phyloP scores from a whole-genome alignment of 37 sponge, comb jelly and placozoan genomes.

The Hormiphora californensis region DNA sequence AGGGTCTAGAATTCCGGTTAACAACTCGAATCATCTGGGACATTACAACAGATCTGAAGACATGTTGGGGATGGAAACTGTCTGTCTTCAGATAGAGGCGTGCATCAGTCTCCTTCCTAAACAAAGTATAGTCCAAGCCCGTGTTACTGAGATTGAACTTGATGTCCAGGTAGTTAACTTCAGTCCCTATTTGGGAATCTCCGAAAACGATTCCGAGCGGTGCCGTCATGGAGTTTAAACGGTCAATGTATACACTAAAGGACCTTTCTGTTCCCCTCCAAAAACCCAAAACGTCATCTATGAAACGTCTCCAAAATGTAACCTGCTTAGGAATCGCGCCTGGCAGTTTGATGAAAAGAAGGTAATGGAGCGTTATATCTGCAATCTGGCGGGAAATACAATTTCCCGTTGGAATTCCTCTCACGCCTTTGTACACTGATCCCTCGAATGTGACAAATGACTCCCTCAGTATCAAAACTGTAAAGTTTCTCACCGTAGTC shows the following conservation, averaged over 20 bases:
- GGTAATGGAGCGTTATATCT: background rate
- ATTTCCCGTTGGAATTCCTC: background rate
- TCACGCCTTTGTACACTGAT: background rate
- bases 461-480: background rate
- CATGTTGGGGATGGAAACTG: slow-evolving; percentile 2
- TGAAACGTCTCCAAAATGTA: background rate
- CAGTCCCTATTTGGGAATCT: background rate
- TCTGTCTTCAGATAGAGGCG: background rate
- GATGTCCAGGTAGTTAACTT: background rate
- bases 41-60: background rate
- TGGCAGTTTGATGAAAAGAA: no score
- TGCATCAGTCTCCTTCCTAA: background rate
- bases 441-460: background rate
- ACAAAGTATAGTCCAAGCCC: slow-evolving; percentile 8
- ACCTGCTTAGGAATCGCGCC: no score
- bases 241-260: background rate
- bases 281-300: background rate
- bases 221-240: background rate
- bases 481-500: background rate
- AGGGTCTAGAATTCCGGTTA: no score
- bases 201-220: background rate
- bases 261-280: background rate
- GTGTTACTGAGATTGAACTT: no score
- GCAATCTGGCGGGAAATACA: background rate
- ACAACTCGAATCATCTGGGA: slow-evolving; percentile 1